phyloP scores from a whole-genome alignment of 2,888 invertebrate species.

The Ecliptopera silaceata region DNA sequence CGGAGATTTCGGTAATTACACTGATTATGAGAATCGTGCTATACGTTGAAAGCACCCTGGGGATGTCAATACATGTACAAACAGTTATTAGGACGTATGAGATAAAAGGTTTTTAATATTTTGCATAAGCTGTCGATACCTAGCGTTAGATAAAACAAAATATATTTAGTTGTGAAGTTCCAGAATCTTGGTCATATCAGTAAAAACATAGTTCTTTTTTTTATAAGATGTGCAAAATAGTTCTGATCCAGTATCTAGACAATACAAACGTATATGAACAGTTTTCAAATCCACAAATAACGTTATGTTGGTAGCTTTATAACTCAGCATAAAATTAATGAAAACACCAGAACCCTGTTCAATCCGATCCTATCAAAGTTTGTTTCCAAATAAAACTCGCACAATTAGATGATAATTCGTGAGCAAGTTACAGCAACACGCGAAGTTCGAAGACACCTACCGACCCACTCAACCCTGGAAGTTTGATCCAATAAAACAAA shows the following conservation, averaged over 20 bases:
- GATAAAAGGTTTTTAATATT: slow-evolving; percentile 2
- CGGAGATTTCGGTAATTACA: slow-evolving; percentile 78
- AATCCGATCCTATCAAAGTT: slow-evolving; percentile 11
- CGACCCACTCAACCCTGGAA: slow-evolving; percentile 65
- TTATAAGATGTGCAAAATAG: too few species aligned
- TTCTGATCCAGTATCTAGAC: too few species aligned
- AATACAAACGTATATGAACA: too few species aligned
- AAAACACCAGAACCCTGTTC: not conserved
- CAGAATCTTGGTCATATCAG: too few species aligned
- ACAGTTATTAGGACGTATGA: slow-evolving; percentile 12
- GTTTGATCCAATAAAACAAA: slow-evolving; percentile 78
- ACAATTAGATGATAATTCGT: slow-evolving; percentile 29
- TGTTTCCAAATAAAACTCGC: slow-evolving; percentile 22
- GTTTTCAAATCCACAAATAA: too few species aligned
- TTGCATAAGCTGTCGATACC: not conserved
- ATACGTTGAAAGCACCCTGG: slow-evolving; percentile 40
- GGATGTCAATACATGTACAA: slow-evolving; percentile 37
- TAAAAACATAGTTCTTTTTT: too few species aligned
- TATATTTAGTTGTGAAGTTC: too few species aligned
- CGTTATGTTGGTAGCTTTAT: too few species aligned
- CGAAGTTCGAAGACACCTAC: slow-evolving; percentile 54
- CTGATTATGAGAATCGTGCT: slow-evolving; percentile 74
- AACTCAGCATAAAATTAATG: not conserved
- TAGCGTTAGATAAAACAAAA: not conserved
- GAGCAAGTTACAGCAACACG: slow-evolving; percentile 31